These are phyloP conservation scores for Ophonus ardosiacus DNA, from an alignment of 2,888 invertebrate genomes.

Conservation along the genomic window DNA sequence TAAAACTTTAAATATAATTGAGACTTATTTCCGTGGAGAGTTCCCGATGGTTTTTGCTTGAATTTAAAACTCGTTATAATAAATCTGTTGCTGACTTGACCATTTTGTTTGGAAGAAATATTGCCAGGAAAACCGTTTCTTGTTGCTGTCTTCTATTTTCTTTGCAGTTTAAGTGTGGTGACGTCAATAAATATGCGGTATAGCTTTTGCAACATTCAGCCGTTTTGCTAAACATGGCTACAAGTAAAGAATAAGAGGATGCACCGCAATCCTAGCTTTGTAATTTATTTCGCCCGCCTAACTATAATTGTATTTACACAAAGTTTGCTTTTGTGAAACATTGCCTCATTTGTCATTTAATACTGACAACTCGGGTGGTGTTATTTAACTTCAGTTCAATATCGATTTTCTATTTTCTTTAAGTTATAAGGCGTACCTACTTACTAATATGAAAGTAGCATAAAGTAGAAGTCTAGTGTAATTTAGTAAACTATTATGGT, in stretches of 20 bases:
- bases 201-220: neutral
- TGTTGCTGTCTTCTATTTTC: slow-evolving; percentile 40
- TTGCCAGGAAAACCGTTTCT: slow-evolving; percentile 52
- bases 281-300: neutral
- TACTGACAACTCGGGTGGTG: neutral
- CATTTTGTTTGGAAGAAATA: slow-evolving; percentile 55
- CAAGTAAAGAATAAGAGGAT: neutral
- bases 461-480: neutral
- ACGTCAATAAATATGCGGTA: slow-evolving; percentile 46
- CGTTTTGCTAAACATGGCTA: neutral
- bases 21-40: slow-evolving; percentile 33
- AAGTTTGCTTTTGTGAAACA: neutral
- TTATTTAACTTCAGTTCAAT: neutral
- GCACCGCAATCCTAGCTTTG: neutral
- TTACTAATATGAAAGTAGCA: neutral
- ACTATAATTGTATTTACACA: neutral
- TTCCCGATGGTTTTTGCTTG: slow-evolving; percentile 30
- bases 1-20: slow-evolving; percentile 50
- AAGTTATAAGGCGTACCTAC: neutral
- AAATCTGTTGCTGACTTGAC: slow-evolving; percentile 59
- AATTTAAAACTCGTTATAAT: slow-evolving; percentile 57
- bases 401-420: neutral
- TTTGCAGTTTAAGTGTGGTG: slow-evolving; percentile 43
- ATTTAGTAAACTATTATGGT: neutral
- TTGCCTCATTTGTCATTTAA: neutral